Evolutionary conservation across 2,797 vertebrate genomes (phyloP).

Genomic region (Notolepis coatsorum): DNA sequence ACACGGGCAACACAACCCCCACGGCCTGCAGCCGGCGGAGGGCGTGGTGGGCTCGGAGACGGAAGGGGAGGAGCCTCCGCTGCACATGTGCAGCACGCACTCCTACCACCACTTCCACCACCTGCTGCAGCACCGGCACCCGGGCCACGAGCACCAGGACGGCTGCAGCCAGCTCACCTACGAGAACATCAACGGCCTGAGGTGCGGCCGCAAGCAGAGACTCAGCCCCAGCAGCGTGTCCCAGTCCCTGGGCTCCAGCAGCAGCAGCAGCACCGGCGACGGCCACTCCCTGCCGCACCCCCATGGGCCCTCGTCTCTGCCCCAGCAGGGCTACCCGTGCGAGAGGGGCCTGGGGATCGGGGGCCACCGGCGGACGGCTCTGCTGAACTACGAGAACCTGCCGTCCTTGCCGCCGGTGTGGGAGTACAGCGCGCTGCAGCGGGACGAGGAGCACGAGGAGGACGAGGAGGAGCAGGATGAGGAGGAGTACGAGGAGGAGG

Average conservation of each 20-base stretch:
- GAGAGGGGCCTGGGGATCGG: slow-evolving; percentile 73
- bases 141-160: slow-evolving; percentile 84
- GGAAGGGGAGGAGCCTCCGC: slow-evolving; percentile 77
- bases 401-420: slow-evolving; percentile 94
- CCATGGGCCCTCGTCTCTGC: slow-evolving; percentile 71
- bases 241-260: slow-evolving; percentile 85
- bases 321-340: slow-evolving; percentile 77
- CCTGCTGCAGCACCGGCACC: slow-evolving; percentile 82
- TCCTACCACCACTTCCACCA: slow-evolving; percentile 84
- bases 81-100: slow-evolving; percentile 83
- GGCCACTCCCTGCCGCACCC: slow-evolving; percentile 75
- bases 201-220: slow-evolving; percentile 80
- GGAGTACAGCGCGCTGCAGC: slow-evolving; percentile 90
- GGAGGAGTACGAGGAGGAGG: slow-evolving; percentile 80
- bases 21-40: slow-evolving; percentile 76
- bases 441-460: slow-evolving; percentile 78
- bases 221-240: slow-evolving; percentile 83
- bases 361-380: slow-evolving; percentile 87
- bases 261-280: slow-evolving; percentile 88
- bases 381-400: slow-evolving; percentile 98
- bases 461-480: slow-evolving; percentile 77
- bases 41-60: slow-evolving; percentile 82
- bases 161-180: slow-evolving; percentile 85
- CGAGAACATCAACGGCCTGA: slow-evolving; percentile 90
- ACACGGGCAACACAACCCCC: slow-evolving; percentile 75